Conservation (phyloP, 2,888 invertebrate genomes). For the Polydesmus complanatus region DNA sequence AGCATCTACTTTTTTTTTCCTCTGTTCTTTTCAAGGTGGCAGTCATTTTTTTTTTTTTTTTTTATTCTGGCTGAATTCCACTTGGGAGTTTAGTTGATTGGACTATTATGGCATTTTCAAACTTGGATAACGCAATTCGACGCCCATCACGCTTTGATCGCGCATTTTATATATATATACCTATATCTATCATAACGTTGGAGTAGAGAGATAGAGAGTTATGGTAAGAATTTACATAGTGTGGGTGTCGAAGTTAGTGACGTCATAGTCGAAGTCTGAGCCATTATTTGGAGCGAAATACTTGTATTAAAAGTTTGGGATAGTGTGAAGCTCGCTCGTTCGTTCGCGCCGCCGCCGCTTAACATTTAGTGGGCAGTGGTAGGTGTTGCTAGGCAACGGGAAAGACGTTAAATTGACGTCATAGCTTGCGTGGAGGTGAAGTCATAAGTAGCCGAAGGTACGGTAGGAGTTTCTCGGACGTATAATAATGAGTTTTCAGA, state of each 20-base stretch:
- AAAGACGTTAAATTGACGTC: background rate
- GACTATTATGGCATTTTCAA: background rate
- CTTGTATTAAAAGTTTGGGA: no score
- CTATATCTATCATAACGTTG: no score
- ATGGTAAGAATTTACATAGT: background rate
- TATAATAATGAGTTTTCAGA: background rate
- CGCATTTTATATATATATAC: no score
- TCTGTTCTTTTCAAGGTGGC: background rate
- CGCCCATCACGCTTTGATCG: background rate
- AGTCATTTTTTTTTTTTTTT: background rate
- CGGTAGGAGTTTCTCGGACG: background rate
- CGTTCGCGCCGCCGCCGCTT: no score
- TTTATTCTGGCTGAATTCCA: background rate
- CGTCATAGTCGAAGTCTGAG: no score
- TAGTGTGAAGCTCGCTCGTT: no score
- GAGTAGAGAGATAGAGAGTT: no score
- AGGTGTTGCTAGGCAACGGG: background rate
- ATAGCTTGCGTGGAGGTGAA: background rate
- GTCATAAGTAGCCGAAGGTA: background rate
- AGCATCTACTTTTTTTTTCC: background rate
- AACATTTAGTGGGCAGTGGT: background rate
- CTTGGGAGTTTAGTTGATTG: background rate
- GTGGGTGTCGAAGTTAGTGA: background rate
- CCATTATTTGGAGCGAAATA: no score
- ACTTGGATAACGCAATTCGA: background rate